These are phyloP conservation scores for Chrysodeixis includens DNA, from an alignment of 2,888 invertebrate genomes.

Conservation along the genomic window DNA sequence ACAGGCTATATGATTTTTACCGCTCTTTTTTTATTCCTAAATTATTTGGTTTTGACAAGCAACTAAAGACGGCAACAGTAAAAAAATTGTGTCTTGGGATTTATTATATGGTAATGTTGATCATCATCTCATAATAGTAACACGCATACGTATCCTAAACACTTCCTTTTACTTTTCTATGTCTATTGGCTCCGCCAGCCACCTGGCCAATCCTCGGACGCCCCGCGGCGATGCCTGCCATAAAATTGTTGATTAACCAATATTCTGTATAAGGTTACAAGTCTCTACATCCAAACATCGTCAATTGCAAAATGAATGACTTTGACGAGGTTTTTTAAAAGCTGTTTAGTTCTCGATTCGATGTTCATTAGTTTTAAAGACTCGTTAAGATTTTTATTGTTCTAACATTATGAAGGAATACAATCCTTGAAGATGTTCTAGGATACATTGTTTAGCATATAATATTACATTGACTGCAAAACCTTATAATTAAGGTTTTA, in stretches of 20 bases:
- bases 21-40: too few species aligned
- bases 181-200: not conserved
- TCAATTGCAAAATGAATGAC: slow-evolving; percentile 18
- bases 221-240: slow-evolving; percentile 25
- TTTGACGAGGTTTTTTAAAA: slow-evolving; percentile 16
- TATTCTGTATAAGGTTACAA: slow-evolving; percentile 21
- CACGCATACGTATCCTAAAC: too few species aligned
- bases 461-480: too few species aligned
- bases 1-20: too few species aligned
- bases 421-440: not conserved
- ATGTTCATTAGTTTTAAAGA: not conserved
- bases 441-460: not conserved
- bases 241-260: slow-evolving; percentile 31
- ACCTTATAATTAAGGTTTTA: not conserved
- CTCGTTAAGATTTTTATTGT: not conserved
- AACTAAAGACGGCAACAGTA: too few species aligned
- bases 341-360: not conserved
- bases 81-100: too few species aligned
- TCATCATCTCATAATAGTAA: too few species aligned
- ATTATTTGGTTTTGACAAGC: too few species aligned
- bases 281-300: slow-evolving; percentile 11
- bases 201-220: slow-evolving; percentile 24
- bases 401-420: not conserved
- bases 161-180: too few species aligned
- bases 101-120: too few species aligned